Evolutionary conservation across 1,140 invertebrate genomes (phyloP), one percentile per base, ranked within the genome.

Genomic region (Macrotrachela quadricornifera): DNA sequence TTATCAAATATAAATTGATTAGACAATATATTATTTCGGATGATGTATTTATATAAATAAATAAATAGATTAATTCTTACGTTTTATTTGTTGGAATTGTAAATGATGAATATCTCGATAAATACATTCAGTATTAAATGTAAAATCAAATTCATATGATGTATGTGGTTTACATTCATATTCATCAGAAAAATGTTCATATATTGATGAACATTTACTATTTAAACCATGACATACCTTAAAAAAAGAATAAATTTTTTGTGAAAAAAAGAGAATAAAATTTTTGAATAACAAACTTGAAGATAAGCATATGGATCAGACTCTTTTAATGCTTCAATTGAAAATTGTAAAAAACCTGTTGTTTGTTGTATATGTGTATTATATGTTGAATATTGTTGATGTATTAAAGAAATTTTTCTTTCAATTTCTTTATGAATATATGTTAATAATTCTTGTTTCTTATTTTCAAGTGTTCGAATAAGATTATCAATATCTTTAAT

Each of bases 291-390:
- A 59, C 59, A 59, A 59, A 78, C 80, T 75, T 96, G 90, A 46
- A 97, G 75, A 71, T 94, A 97, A 14, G 86, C 83, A 36, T 83
- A 79, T 61, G 85, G 82, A 69, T 97, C 91, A 14, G 83, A 86
- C 73, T 97, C 92, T 70, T 96, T 96, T 6, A 97, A 73, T 1
- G 91, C 86, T 70, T 97, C 92, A 61, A 96, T 94, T 68, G 88
- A 95, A 69, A 96, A 96, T 65, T 96, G 91, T 52, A 97, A 77
- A 2, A 95, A 73, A 11, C 85, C 85, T 0, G 88, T 95, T 46
- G 90, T 94, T 60, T 84, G 78, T 64, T 91, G 81, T 10, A 97
- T 73, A 61, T 84, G 78, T 21, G 74, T 74, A 12, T 84, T 85
- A 66, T 83, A 86, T 45, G 78, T 76, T 1, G 77, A 71, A 42